Base-by-base conservation (phyloP, 2,888 invertebrate species). In the Trichogramma dendrolimi region DNA sequence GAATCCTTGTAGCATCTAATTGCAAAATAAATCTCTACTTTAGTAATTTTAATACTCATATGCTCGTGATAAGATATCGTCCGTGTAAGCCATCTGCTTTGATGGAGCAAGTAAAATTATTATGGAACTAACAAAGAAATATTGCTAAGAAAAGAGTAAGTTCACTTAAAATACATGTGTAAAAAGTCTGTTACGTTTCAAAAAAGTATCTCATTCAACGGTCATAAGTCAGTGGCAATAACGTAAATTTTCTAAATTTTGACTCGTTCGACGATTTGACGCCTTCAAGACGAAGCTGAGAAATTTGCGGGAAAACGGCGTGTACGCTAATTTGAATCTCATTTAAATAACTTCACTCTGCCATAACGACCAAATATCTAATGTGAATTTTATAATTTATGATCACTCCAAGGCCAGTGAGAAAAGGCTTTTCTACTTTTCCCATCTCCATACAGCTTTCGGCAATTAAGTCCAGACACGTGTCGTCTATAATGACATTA, bases 121-220 rank as follows among this genome's bases (percentile, higher is more conserved):
- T 66, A 67, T 67, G 64, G 67, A 68, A 46, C 61, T 71, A 68
- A 63, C 67, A 65, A 67, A 68, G 62, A 63, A 58, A 59, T 56
- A 49, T 61, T 61, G 67, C 64, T 64, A 66, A 62, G 58, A 67
- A 66, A 64, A 67, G 68, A 68, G 65, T 68, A 71, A 69, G 71
- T 68, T 67, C 67, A 66, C 67, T 68, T 68, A 54, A 67, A 69
- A 67, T 67, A 63, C 65, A 67, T 56, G 27, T 2, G 68, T 65
- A 60, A 67, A 64, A 62, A 69, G 75, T 70, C 75, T 76, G 75
- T 72, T 74, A 71, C 72, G 72, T 76, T 75, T 76, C 75, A 76
- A 73, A 69, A 65, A 65, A 68, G 68, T 75, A 76, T 76, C 75
- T 72, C 69, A 65, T 10, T 39, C 55, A 27, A 27, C 27, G 27